A percentile compares a stretch with the other conserved stretches of the same genome.
Conservation (phyloP, 2,888 invertebrate species). For the Ormyrus thymus region DNA sequence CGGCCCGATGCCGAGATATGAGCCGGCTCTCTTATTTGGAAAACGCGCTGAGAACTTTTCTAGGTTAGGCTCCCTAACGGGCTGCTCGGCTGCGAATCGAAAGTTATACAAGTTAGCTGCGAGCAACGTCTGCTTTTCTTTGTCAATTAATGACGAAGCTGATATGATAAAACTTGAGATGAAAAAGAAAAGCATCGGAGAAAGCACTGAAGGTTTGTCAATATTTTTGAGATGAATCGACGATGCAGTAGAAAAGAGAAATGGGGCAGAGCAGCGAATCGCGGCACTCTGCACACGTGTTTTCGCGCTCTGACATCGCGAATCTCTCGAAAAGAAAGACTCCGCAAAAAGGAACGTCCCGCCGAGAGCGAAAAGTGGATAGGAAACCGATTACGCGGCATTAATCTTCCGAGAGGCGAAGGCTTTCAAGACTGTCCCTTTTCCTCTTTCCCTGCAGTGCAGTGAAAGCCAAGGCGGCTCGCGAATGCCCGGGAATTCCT, state of each 20-base stretch:
- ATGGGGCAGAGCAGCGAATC: not conserved
- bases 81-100: no score
- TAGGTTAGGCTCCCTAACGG: no score
- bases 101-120: no score
- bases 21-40: no score
- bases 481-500: slow-evolving; percentile 16
- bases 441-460: not conserved
- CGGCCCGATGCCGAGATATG: no score
- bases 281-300: no score
- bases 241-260: not conserved
- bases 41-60: no score
- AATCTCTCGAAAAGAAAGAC: not conserved
- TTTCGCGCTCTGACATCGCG: not conserved
- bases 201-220: not conserved
- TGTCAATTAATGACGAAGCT: no score
- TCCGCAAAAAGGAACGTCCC: not conserved
- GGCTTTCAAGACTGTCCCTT: slow-evolving; percentile 1
- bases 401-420: slow-evolving; percentile 36
- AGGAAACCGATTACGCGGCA: slow-evolving; percentile 46
- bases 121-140: no score
- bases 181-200: no score
- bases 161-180: no score
- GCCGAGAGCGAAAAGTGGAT: slow-evolving; percentile 15
- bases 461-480: not conserved
- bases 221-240: not conserved